phyloP scores from a whole-genome alignment of 2,888 invertebrate genomes.

The Petrophora chlorosata region DNA sequence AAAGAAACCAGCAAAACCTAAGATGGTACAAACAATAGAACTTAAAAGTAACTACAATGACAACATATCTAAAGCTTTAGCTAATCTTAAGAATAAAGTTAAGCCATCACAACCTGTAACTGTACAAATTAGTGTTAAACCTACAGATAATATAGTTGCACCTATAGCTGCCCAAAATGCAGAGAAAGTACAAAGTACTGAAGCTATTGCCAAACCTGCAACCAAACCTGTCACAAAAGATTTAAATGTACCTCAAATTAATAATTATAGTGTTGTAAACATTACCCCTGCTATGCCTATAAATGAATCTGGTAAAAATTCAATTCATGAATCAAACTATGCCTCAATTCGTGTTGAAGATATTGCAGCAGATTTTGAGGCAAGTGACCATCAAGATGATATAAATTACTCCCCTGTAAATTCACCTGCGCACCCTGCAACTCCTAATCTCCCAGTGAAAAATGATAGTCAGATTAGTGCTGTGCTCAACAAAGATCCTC shows the following conservation, averaged over 20 bases:
- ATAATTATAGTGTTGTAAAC: conserved; percentile 5
- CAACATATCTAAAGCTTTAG: conserved; percentile 66
- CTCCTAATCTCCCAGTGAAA: conserved; percentile 15
- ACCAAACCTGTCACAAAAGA: background rate
- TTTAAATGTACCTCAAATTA: conserved; percentile 7
- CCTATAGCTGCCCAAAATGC: conserved; percentile 2
- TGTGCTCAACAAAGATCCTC: conserved; percentile 53
- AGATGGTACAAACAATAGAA: conserved; percentile 42
- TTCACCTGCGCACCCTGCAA: conserved; percentile 49
- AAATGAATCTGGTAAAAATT: conserved; percentile 27
- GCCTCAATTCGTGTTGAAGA: conserved; percentile 67
- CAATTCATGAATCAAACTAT: conserved; percentile 43
- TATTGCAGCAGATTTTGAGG: conserved; percentile 68
- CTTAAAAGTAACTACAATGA: conserved; percentile 65
- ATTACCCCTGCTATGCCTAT: conserved; percentile 11
- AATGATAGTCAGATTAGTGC: conserved; percentile 30
- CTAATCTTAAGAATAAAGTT: conserved; percentile 54
- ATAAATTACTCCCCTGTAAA: conserved; percentile 72
- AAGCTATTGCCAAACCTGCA: no score
- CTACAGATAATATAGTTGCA: conserved; percentile 11
- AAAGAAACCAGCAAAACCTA: conserved; percentile 58
- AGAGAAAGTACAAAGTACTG: conserved; percentile 12
- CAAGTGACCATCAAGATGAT: conserved; percentile 48
- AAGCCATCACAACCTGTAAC: conserved; percentile 33
- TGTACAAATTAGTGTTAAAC: conserved; percentile 15